A percentile compares a stretch with the other conserved stretches of the same genome.
Conservation (phyloP, 1,140 invertebrate species). For the Ladona fulva region DNA sequence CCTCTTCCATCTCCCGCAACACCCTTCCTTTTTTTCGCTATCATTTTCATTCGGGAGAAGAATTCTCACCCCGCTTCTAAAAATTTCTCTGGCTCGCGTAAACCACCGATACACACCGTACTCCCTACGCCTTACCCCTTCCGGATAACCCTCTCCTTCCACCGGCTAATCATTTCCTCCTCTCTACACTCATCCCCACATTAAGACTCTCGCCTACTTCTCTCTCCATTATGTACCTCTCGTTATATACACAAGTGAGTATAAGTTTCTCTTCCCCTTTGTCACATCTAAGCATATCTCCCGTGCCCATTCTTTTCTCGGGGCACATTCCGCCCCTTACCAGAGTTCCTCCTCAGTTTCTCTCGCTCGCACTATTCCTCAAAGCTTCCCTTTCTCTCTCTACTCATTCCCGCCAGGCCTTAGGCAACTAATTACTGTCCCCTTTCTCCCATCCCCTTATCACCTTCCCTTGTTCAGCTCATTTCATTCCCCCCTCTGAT, state of each 20-base stretch:
- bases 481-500: neutral
- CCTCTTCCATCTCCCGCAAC: neutral
- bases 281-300: neutral
- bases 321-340: neutral
- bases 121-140: neutral
- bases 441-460: slow-evolving; percentile 5
- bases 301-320: neutral
- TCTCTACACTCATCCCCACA: neutral
- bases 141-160: neutral
- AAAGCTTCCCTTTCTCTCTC: neutral
- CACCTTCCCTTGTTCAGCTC: slow-evolving; percentile 2
- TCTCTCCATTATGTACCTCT: no score
- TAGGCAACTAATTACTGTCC: slow-evolving; percentile 4
- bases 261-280: no score
- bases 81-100: no score
- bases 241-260: no score
- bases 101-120: neutral
- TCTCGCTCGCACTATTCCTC: neutral
- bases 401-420: neutral
- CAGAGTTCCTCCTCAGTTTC: neutral
- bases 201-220: no score
- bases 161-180: neutral
- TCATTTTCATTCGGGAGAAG: no score
- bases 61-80: no score
- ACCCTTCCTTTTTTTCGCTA: neutral